A percentile compares a stretch with the other conserved stretches of the same genome.
phyloP scores from a whole-genome alignment of 2,888 invertebrate genomes.

The Orthosia gracilis region DNA sequence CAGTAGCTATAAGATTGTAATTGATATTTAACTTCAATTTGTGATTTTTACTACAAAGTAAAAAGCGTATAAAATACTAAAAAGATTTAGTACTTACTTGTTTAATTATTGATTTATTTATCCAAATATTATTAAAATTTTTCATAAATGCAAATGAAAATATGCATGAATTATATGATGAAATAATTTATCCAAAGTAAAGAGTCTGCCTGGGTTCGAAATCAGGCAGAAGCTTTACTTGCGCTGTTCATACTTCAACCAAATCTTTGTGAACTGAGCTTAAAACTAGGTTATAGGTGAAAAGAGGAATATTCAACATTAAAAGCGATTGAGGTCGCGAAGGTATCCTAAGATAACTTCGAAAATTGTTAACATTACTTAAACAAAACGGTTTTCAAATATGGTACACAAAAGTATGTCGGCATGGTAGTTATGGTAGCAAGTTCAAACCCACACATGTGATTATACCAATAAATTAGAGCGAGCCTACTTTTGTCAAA shows the following conservation, averaged over 20 bases:
- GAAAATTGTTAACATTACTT: constrained; percentile 31
- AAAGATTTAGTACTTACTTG: no score
- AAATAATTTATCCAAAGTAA: no score
- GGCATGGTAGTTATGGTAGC: constrained; percentile 40
- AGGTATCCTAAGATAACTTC: constrained; percentile 20
- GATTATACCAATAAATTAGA: constrained; percentile 50
- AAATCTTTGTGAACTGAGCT: constrained; percentile 8
- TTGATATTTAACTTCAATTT: no score
- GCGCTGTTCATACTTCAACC: background rate
- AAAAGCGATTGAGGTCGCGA: constrained; percentile 14
- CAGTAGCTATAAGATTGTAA: no score
- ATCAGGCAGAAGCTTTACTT: no score
- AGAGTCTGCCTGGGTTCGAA: no score
- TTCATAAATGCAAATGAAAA: no score
- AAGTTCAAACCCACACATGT: constrained; percentile 47
- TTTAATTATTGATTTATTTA: no score
- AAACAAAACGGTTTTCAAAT: constrained; percentile 38
- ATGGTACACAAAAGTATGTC: constrained; percentile 48
- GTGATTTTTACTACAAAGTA: no score
- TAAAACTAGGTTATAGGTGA: constrained; percentile 20
- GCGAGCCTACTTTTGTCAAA: constrained; percentile 49
- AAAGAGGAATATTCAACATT: constrained; percentile 30
- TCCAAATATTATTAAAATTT: no score
- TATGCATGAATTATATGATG: no score
- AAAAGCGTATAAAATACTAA: no score